Evolutionary conservation across 2,113 vertebrate species (phyloP), one percentile per base, ranked within the genome.

Genomic region (Gila orcuttii): DNA sequence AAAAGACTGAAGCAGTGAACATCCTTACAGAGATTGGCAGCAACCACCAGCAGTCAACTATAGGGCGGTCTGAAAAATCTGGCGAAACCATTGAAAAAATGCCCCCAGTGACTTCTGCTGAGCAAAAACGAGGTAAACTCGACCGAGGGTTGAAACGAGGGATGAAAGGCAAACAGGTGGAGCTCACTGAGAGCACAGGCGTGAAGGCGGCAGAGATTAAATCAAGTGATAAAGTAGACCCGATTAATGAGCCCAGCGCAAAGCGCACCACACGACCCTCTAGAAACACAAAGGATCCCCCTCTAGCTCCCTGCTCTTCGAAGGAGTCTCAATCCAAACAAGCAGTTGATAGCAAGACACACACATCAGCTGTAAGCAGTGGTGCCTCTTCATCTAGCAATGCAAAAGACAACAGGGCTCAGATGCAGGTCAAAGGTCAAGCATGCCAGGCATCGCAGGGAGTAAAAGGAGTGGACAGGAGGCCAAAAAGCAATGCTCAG

Each of bases 131-230:
- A 80, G 50, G 92, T 91, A 92, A 97, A 96, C 82, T 92, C 21
- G 94, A 95, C 62, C 95, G 95, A 21, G 95, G 95, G n/a, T 87
- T 94, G 42, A 99, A 97, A 89, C 96, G 96, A 6, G 92, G 93
- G 80, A 86, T 90, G 21, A 95, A 94, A 89, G 92, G 89, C 84
- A 95, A 94, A 89, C 50, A 87, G 4, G 89, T 89, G 0, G 93
- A 94, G 88, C 95, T 94, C 85, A 88, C 75, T 21, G n/a, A 90
- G 1, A 36, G 9, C 0, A 47, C 74, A 19, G 89, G 50, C 10
- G 64, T 19, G 36, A 92, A 88, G 83, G 68, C 39, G 36, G 45
- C 57, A 2, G 90, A 88, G 69, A 86, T 19, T 52, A 79, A 45
- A 21, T 66, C 76, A 0, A 23, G 52, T 62, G 59, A 57, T 0